Percentiles rank a stretch among this genome's conserved stretches.
Evolutionary conservation across 1,140 invertebrate species (phyloP).

Genomic region (Leptopilina clavipes): DNA sequence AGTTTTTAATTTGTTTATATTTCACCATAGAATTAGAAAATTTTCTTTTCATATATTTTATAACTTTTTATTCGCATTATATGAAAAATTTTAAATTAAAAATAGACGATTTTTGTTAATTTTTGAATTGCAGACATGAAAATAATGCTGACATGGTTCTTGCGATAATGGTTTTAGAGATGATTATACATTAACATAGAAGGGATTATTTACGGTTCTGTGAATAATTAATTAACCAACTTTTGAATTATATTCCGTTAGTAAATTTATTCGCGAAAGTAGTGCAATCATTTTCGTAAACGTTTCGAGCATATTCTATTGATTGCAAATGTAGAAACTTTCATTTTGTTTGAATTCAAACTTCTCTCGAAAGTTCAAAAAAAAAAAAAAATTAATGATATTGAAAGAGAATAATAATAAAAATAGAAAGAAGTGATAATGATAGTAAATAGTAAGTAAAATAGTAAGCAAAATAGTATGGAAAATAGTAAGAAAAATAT

Average conservation of each 20-base stretch:
- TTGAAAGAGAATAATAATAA: neutral
- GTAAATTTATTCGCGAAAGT: conserved; percentile 15
- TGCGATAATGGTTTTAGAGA: neutral
- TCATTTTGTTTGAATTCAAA: conserved; percentile 4
- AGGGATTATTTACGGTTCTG: conserved; percentile 9
- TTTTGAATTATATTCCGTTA: neutral
- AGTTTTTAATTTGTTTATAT: too few species aligned
- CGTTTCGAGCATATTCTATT: neutral
- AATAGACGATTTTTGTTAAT: too few species aligned
- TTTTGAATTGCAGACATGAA: neutral
- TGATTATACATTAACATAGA: neutral
- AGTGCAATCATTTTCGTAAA: conserved; percentile 4
- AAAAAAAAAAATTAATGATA: neutral
- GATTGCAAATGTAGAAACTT: conserved; percentile 11
- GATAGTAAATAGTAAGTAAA: too few species aligned
- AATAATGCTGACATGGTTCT: neutral
- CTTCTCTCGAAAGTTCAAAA: neutral
- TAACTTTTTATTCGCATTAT: too few species aligned
- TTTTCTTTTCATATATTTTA: too few species aligned
- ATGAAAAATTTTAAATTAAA: too few species aligned
- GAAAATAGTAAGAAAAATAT: too few species aligned
- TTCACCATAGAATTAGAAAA: too few species aligned
- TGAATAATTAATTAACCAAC: conserved; percentile 17
- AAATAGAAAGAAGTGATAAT: too few species aligned
- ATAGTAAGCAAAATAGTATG: too few species aligned